These are phyloP conservation scores for Aromia moschata DNA, from an alignment of 2,888 invertebrate species.

Conservation along the genomic window DNA sequence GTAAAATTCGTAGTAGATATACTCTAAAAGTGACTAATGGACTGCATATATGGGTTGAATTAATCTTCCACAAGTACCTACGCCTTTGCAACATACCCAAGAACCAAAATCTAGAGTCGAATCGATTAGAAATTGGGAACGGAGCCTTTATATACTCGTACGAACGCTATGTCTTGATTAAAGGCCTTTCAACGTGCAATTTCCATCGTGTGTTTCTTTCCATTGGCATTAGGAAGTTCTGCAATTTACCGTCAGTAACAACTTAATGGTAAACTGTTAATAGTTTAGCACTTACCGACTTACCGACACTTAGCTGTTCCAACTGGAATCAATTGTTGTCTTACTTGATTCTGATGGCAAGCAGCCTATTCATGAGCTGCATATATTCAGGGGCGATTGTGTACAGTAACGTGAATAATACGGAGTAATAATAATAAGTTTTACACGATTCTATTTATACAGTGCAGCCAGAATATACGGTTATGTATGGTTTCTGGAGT, in stretches of 20 bases:
- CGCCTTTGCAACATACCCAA: too few species aligned
- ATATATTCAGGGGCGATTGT: not conserved
- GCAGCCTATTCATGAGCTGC: not conserved
- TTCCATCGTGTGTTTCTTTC: not conserved
- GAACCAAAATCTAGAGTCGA: too few species aligned
- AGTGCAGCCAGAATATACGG: too few species aligned
- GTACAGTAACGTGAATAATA: not conserved
- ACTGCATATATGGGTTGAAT: too few species aligned
- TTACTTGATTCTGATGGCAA: not conserved
- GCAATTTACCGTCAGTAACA: not conserved
- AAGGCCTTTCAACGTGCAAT: not conserved
- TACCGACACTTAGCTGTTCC: not conserved
- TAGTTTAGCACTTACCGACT: not conserved
- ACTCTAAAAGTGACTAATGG: too few species aligned
- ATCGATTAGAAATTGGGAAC: too few species aligned
- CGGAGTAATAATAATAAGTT: not conserved
- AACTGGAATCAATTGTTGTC: not conserved
- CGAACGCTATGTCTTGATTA: not conserved
- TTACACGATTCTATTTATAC: not conserved
- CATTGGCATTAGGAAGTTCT: not conserved
- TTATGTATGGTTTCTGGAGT: too few species aligned
- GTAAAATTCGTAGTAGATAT: too few species aligned
- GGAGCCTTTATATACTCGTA: too few species aligned
- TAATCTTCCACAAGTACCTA: too few species aligned
- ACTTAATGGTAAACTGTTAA: not conserved